Percentiles rank a stretch among this genome's conserved stretches.
Evolutionary conservation across 64 coral and sea anemone genomes (phyloP).

Genomic region (Montipora sp.): DNA sequence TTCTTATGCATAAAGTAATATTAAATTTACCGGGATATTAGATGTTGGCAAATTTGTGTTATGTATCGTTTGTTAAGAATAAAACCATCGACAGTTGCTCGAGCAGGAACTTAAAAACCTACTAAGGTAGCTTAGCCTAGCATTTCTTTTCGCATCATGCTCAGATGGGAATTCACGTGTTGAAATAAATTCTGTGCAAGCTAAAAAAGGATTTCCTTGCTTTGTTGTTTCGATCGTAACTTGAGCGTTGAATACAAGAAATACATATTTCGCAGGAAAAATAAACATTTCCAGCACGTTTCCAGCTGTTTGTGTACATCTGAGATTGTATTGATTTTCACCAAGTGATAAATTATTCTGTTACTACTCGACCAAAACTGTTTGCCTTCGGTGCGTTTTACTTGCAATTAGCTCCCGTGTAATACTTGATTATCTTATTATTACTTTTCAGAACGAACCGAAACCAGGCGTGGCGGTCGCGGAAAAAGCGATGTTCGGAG

Average conservation of each 20-base stretch:
- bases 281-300: neutral
- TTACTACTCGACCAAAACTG: neutral
- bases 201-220: neutral
- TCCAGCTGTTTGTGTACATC: neutral
- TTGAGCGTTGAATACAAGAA: neutral
- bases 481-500: constrained; percentile 52
- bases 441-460: constrained; percentile 18
- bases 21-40: neutral
- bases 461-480: constrained; percentile 42
- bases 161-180: neutral
- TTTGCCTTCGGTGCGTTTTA: neutral
- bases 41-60: neutral
- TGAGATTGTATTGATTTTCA: neutral
- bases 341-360: neutral
- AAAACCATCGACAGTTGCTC: neutral
- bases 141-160: neutral
- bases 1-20: neutral
- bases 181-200: neutral
- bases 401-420: neutral
- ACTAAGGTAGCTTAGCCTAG: neutral
- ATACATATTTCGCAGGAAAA: neutral
- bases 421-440: neutral
- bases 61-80: neutral
- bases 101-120: neutral
- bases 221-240: neutral